These are phyloP conservation scores for Prunella strophiata DNA, from an alignment of 2,797 vertebrate species.

Conservation along the genomic window DNA sequence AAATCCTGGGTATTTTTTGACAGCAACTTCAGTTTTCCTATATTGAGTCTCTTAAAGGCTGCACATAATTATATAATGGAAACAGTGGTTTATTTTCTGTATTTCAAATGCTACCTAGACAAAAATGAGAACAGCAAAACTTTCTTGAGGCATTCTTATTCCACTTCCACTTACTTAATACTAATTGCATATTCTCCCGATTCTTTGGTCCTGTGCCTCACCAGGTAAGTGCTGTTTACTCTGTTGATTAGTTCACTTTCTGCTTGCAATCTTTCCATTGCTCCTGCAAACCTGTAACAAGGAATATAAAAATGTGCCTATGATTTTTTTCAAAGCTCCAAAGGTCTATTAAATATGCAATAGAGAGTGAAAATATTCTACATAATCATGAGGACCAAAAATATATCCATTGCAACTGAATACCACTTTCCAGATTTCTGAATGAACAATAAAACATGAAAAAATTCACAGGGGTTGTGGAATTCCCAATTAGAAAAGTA, in stretches of 20 bases:
- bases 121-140: slow-evolving; percentile 30
- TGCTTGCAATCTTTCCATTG: slow-evolving; percentile 93
- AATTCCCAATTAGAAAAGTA: background rate
- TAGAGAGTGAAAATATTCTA: background rate
- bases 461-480: fast-evolving
- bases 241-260: slow-evolving; percentile 91
- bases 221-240: slow-evolving; percentile 95
- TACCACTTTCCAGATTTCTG: background rate
- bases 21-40: slow-evolving; percentile 23
- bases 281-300: slow-evolving; percentile 89
- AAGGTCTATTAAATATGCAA: background rate
- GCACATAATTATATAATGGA: background rate
- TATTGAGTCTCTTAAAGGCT: slow-evolving; percentile 8
- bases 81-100: background rate
- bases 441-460: background rate
- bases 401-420: background rate
- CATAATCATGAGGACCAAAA: background rate
- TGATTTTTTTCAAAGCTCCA: background rate
- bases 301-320: background rate
- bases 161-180: slow-evolving; percentile 93
- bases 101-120: background rate
- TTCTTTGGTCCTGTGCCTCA: slow-evolving; percentile 93
- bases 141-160: slow-evolving; percentile 29
- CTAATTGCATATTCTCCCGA: slow-evolving; percentile 96
- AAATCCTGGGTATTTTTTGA: background rate